Conservation (phyloP, 2,113 vertebrate genomes). For the Phainopepla nitens region DNA sequence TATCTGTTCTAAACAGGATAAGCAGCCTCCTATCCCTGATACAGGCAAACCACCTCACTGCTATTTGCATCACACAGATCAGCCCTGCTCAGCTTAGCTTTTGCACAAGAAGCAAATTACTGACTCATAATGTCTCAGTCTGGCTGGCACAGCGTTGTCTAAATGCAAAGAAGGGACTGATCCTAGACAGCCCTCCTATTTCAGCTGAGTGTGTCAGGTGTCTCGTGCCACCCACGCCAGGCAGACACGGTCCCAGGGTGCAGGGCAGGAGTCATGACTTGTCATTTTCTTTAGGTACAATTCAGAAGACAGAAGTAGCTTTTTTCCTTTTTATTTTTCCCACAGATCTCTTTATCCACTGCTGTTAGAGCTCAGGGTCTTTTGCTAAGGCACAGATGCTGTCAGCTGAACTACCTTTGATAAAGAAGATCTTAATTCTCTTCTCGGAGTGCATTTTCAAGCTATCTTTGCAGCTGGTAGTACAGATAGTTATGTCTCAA, state of each 20-base stretch:
- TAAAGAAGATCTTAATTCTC: neutral
- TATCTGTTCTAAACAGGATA: neutral
- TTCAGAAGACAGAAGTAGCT: neutral
- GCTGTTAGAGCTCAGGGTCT: neutral
- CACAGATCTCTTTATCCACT: neutral
- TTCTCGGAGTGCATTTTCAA: neutral
- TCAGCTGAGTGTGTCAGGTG: neutral
- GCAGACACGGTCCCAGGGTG: neutral
- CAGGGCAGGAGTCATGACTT: neutral
- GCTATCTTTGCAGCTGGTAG: neutral
- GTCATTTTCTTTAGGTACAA: neutral
- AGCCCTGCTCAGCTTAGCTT: constrained; percentile 63
- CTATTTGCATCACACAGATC: constrained; percentile 61
- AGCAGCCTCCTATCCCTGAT: constrained; percentile 48
- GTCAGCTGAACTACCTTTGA: neutral
- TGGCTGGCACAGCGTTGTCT: constrained; percentile 65
- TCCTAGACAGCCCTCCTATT: neutral
- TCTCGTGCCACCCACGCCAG: fast-evolving
- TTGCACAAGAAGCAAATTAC: constrained; percentile 64
- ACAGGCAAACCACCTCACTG: constrained; percentile 61
- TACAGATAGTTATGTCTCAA: neutral
- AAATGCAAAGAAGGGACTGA: neutral
- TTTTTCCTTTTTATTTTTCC: neutral
- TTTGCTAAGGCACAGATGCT: neutral
- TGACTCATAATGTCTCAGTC: constrained; percentile 68